A percentile compares a stretch with the other conserved stretches of the same genome.
These are phyloP conservation scores for Pelodiscus sinensis DNA, from an alignment of 2,113 vertebrate species.

Conservation along the genomic window DNA sequence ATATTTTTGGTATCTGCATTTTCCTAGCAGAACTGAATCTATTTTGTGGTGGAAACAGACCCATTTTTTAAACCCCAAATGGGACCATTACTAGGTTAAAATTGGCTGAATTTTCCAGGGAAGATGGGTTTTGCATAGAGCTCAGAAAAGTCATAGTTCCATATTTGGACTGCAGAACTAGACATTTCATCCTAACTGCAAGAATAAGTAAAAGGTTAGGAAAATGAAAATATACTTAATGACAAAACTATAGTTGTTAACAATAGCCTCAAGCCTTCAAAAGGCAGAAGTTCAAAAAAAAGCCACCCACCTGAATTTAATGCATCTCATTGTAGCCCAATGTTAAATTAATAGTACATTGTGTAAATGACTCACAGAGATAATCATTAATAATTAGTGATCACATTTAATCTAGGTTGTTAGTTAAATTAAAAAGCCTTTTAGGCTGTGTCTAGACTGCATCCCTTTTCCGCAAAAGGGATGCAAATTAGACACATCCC, in stretches of 20 bases:
- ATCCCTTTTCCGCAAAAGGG: too few relatives aligned
- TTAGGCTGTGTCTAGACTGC: too few relatives aligned
- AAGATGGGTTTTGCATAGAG: not conserved
- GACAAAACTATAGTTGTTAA: not conserved
- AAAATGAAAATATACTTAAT: not conserved
- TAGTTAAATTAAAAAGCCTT: not conserved
- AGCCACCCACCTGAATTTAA: not conserved
- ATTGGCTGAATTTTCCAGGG: not conserved
- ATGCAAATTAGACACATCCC: too few relatives aligned
- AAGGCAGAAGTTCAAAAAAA: not conserved
- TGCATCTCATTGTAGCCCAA: not conserved
- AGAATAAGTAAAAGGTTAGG: not conserved
- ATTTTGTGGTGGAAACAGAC: not conserved
- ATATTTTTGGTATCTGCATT: not conserved
- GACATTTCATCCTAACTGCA: not conserved
- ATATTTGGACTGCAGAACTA: not conserved
- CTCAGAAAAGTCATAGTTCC: not conserved
- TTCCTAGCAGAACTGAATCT: not conserved
- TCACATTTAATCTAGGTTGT: not conserved
- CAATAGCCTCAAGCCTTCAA: not conserved
- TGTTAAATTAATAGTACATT: not conserved
- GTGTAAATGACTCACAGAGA: conserved; percentile 36
- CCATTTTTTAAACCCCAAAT: not conserved
- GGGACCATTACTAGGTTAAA: not conserved
- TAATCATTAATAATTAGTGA: conserved; percentile 1